Evolutionary conservation across 2,888 invertebrate genomes (phyloP).

Genomic region (Yponomeuta plumbellus): DNA sequence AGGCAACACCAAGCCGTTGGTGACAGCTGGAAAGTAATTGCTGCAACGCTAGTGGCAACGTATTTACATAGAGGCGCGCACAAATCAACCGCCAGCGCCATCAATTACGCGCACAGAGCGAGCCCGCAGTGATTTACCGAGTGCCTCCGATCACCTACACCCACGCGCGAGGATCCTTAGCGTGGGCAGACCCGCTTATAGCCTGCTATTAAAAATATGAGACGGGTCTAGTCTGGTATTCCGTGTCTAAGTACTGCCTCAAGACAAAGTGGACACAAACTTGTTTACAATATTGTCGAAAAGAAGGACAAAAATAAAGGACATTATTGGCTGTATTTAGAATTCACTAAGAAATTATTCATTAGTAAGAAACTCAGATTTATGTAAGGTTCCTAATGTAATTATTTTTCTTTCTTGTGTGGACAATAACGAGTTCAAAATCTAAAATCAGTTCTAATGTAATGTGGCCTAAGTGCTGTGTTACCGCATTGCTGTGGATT

Average conservation of each 20-base stretch:
- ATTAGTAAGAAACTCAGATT: too few species aligned
- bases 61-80: constrained; percentile 11
- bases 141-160: constrained; percentile 4
- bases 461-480: too few species aligned
- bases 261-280: too few species aligned
- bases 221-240: not conserved
- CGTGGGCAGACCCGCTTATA: constrained; percentile 1
- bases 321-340: too few species aligned
- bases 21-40: constrained; percentile 9
- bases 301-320: too few species aligned
- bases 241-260: not conserved
- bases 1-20: constrained; percentile 2
- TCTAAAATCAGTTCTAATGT: too few species aligned
- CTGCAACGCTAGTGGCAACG: constrained; percentile 8
- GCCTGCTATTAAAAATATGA: not conserved
- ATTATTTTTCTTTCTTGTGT: too few species aligned
- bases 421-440: too few species aligned
- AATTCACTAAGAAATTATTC: too few species aligned
- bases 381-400: too few species aligned
- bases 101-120: constrained; percentile 23
- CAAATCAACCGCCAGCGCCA: constrained; percentile 20
- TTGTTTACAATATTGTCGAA: too few species aligned
- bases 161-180: not conserved
- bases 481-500: too few species aligned
- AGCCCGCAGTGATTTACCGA: constrained; percentile 13